These are phyloP conservation scores for Zaprionus gabonicus DNA, from an alignment of 1,140 invertebrate genomes.

Conservation along the genomic window DNA sequence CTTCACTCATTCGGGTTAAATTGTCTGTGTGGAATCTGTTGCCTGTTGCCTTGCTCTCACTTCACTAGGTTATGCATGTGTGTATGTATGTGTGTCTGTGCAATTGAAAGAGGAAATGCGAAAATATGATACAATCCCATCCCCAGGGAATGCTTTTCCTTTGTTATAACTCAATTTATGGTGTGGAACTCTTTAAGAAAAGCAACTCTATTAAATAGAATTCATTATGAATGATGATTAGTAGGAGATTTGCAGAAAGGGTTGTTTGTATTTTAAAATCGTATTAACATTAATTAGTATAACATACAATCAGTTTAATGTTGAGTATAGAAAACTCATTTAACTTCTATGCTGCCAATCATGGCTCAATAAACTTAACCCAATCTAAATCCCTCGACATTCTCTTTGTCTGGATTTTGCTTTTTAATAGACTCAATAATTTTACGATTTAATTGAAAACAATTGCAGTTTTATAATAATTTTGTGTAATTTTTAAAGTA, in stretches of 20 bases:
- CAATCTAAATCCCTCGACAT: too few relatives aligned
- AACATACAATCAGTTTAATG: too few relatives aligned
- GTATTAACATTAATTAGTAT: too few relatives aligned
- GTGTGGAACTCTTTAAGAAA: neutral
- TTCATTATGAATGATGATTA: too few relatives aligned
- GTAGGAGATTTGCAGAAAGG: too few relatives aligned
- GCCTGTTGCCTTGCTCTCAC: constrained; percentile 40
- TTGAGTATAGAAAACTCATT: too few relatives aligned
- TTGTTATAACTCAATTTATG: constrained; percentile 1
- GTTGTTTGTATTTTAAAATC: too few relatives aligned
- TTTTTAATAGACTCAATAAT: neutral
- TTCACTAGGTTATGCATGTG: neutral
- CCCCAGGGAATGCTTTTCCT: neutral
- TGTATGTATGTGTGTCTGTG: neutral
- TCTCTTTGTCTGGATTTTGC: too few relatives aligned
- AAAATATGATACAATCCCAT: constrained; percentile 8
- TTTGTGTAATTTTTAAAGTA: constrained; percentile 29
- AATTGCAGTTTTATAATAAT: neutral
- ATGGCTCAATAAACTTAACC: too few relatives aligned
- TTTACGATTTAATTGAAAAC: neutral
- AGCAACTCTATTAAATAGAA: neutral
- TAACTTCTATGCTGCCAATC: too few relatives aligned
- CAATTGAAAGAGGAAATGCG: constrained; percentile 58
- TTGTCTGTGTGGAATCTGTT: constrained; percentile 55
- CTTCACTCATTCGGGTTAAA: constrained; percentile 50